A percentile compares a stretch with the other conserved stretches of the same genome.
Evolutionary conservation across 2,888 invertebrate species (phyloP).

Genomic region (Boloria euphrosyne): DNA sequence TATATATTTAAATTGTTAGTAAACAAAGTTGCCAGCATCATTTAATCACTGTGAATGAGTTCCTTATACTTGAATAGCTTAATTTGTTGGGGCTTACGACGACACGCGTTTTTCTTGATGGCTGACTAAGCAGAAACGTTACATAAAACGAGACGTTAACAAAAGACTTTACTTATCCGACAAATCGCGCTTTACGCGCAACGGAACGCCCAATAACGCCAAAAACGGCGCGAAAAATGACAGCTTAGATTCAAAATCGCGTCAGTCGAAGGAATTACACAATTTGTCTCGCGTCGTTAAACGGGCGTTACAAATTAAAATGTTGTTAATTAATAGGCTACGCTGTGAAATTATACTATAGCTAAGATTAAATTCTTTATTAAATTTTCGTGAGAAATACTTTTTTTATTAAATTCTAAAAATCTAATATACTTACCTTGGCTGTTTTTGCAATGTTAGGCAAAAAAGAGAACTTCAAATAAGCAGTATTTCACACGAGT

Average conservation of each 20-base stretch:
- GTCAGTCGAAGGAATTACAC: constrained; percentile 52
- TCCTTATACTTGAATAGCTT: constrained; percentile 26
- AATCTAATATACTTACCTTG: no score
- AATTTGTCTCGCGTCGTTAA: constrained; percentile 58
- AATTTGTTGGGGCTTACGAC: constrained; percentile 17
- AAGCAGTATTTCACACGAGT: no score
- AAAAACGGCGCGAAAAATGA: constrained; percentile 62
- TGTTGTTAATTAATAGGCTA: constrained; percentile 52
- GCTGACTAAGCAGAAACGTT: constrained; percentile 40
- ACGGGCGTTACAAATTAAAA: constrained; percentile 52
- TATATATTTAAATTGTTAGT: background rate
- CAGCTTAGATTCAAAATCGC: constrained; percentile 63
- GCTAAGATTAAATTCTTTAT: background rate
- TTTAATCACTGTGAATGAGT: constrained; percentile 23
- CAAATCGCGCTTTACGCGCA: constrained; percentile 42
- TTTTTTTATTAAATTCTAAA: no score
- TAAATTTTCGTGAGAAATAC: background rate
- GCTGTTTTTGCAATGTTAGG: no score
- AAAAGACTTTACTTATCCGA: constrained; percentile 36
- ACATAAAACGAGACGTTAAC: constrained; percentile 35
- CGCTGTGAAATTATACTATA: constrained; percentile 5
- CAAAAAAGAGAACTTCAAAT: no score
- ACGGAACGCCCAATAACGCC: constrained; percentile 52
- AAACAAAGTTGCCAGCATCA: background rate
- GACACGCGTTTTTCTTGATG: constrained; percentile 33